These are phyloP conservation scores for Colinus virginianus DNA, from an alignment of 2,113 vertebrate species.

Conservation along the genomic window DNA sequence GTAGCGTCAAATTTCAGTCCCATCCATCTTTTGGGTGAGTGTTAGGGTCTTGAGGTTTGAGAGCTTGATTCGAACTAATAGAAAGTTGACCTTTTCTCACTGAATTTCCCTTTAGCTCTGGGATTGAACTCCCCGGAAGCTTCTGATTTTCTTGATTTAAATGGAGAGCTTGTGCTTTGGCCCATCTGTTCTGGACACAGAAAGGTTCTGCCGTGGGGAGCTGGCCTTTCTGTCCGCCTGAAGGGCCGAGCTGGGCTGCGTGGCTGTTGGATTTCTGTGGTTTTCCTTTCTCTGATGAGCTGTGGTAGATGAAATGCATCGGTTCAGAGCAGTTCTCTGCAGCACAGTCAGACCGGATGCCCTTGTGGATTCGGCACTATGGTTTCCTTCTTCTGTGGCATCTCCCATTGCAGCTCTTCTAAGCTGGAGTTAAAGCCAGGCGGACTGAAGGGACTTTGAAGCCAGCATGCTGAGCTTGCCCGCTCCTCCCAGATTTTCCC, in stretches of 20 bases:
- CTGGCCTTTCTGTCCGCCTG: too few relatives aligned
- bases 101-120: neutral
- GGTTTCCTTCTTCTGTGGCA: neutral
- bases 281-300: neutral
- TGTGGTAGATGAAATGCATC: accelerated
- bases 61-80: neutral
- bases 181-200: neutral
- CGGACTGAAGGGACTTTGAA: accelerated
- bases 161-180: neutral
- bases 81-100: neutral
- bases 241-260: neutral
- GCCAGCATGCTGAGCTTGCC: accelerated
- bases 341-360: accelerated
- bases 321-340: neutral
- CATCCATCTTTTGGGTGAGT: neutral
- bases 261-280: neutral
- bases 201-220: neutral
- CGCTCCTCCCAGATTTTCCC: accelerated
- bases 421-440: neutral
- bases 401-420: neutral
- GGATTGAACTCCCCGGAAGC: accelerated
- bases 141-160: neutral
- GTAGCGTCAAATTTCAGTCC: neutral
- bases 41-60: neutral
- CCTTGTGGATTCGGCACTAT: accelerated